Evolutionary conservation across 2,113 vertebrate genomes (phyloP), one percentile per base, ranked within the genome.

Genomic region (Oncorhynchus mykiss): DNA sequence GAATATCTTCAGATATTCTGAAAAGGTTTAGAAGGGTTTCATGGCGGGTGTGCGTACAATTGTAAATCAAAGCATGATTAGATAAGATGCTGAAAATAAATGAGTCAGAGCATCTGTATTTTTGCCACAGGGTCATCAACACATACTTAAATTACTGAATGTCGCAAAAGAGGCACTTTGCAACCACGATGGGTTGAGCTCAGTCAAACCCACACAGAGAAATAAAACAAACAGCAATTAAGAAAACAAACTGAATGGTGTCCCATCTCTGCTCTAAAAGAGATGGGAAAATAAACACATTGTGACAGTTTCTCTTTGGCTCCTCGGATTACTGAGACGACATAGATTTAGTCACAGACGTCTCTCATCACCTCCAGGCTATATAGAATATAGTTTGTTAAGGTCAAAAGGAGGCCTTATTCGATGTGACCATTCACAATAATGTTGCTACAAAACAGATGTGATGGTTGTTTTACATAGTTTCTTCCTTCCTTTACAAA

Each of bases 161-260:
- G 7, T 22, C n/a, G 5, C 59, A 24, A 62, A 20, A 12, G 4
- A 1, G n/a, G 59, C 20, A 20, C 18, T 22, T 9, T 62, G 59
- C 59, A 62, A 22, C 59, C 59, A 22, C 59, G n/a, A 57, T 20
- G 18, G 54, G 18, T 24, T 22, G 59, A 62, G n/a, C 59, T 62
- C 64, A 29, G 64, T 29, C 25, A 29, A 29, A 66, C 25, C 8
- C 64, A 66, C 25, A 29, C n/a, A 29, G 64, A 29, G 3, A 66
- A 11, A 24, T 11, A 64, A 14, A 66, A 29, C n/a, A 66, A 48
- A 75, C 4, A 4, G 5, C 11, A 70, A 73, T 25, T 64, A 5
- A 65, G 20, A 11, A 79, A 39, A 67, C 29, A 22, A 22, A 62
- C 73, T n/a, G 39, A 76, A 75, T n/a, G 18, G 31, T 2, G 31